Percentiles rank a stretch among this genome's conserved stretches.
Evolutionary conservation across 1,140 invertebrate species (phyloP).

Genomic region (Zaprionus ornatus): DNA sequence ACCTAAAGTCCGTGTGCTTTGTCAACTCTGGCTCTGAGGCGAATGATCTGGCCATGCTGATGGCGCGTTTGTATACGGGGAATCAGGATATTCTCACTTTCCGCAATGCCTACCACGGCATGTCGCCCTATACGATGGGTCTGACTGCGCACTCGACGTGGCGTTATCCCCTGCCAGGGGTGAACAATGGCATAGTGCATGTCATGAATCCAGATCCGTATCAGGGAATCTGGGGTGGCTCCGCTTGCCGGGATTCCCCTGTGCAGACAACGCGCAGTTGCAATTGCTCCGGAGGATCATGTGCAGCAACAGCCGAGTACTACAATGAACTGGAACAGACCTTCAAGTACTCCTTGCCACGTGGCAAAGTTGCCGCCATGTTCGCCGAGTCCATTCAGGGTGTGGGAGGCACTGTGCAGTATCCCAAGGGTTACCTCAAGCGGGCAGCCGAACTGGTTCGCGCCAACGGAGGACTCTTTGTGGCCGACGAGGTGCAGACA

Average conservation of each 20-base stretch:
- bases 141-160: constrained; percentile 92
- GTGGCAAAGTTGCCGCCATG: constrained; percentile 91
- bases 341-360: constrained; percentile 90
- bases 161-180: constrained; percentile 89
- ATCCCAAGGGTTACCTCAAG: constrained; percentile 94
- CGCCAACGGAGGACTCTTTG: constrained; percentile 92
- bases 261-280: constrained; percentile 90
- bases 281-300: constrained; percentile 87
- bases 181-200: constrained; percentile 92
- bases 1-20: constrained; percentile 95
- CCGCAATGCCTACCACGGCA: constrained; percentile 95
- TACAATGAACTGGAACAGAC: constrained; percentile 92
- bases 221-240: constrained; percentile 94
- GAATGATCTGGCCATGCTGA: constrained; percentile 95
- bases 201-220: constrained; percentile 97
- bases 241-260: constrained; percentile 93
- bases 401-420: constrained; percentile 95
- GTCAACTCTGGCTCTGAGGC: constrained; percentile 99
- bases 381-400: constrained; percentile 98
- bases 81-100: constrained; percentile 94
- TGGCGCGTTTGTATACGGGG: constrained; percentile 93
- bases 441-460: constrained; percentile 92
- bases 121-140: constrained; percentile 92
- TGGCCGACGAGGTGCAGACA: constrained; percentile 98
- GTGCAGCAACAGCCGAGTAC: constrained; percentile 91